Evolutionary conservation across 2,797 vertebrate genomes (phyloP).

Genomic region (Thripadectes ignobilis): DNA sequence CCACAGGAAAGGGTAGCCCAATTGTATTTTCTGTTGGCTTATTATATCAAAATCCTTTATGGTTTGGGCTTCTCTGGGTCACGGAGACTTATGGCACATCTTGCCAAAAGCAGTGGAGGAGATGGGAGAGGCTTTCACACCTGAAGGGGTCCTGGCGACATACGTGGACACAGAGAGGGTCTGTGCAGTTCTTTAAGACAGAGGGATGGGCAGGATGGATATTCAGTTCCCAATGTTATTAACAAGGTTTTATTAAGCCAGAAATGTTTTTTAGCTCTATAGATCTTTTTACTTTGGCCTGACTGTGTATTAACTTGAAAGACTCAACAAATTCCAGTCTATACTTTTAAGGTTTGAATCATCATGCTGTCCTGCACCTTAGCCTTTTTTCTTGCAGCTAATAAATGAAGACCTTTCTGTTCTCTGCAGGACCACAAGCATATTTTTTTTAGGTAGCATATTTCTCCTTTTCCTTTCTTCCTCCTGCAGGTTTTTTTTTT

Average conservation of each 20-base stretch:
- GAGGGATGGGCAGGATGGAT: neutral
- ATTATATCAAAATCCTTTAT: rapidly evolving
- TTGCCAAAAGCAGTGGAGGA: neutral
- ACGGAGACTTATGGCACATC: neutral
- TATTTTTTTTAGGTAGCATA: neutral
- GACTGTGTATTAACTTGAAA: neutral
- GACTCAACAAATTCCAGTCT: neutral
- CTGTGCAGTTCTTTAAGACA: neutral
- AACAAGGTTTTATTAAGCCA: neutral
- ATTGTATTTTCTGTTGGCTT: neutral
- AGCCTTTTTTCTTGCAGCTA: neutral
- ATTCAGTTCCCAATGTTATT: neutral
- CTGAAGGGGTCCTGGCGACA: neutral
- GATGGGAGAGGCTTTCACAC: neutral
- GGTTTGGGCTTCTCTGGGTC: neutral
- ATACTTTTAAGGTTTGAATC: neutral
- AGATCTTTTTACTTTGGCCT: neutral
- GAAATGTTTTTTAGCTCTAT: neutral
- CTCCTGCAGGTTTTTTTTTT: neutral
- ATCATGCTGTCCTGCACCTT: neutral
- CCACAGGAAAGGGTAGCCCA: neutral
- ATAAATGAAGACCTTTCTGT: neutral
- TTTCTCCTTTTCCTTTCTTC: neutral
- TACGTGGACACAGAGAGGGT: rapidly evolving
- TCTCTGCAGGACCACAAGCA: neutral